Percentiles rank a stretch among this genome's conserved stretches.
These are phyloP conservation scores for Probaryconus sp. DNA, from an alignment of 1,140 invertebrate genomes.

Conservation along the genomic window DNA sequence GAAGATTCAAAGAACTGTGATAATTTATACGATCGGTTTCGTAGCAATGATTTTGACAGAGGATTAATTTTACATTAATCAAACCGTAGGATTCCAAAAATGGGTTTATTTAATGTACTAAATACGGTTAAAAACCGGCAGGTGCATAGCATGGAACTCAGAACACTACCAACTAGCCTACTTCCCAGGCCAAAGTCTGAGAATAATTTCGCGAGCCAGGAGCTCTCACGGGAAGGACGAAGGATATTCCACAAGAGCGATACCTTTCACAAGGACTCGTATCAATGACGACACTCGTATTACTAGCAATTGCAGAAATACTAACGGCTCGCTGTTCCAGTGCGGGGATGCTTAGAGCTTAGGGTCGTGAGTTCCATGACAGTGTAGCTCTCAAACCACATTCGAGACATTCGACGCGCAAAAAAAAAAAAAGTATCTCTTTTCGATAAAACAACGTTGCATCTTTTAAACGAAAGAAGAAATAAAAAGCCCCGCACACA, in stretches of 20 bases:
- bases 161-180: conserved; percentile 82
- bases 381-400: conserved; percentile 41
- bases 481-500: conserved; percentile 29
- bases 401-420: conserved; percentile 35
- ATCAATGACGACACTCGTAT: conserved; percentile 87
- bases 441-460: conserved; percentile 26
- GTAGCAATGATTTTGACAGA: too few relatives aligned
- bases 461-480: conserved; percentile 29
- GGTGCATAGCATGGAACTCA: conserved; percentile 81
- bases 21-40: too few relatives aligned
- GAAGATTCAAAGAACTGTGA: too few relatives aligned
- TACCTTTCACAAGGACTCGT: conserved; percentile 84
- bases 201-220: conserved; percentile 87
- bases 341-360: conserved; percentile 42
- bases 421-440: conserved; percentile 33
- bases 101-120: too few relatives aligned
- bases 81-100: too few relatives aligned
- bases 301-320: conserved; percentile 81
- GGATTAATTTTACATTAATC: too few relatives aligned
- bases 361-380: conserved; percentile 20
- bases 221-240: conserved; percentile 79
- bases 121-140: conserved; percentile 60
- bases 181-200: conserved; percentile 90
- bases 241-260: conserved; percentile 89
- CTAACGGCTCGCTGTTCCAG: conserved; percentile 67